Conservation (phyloP, 2,888 invertebrate species). For the Scrobipalpa atriplicella region DNA sequence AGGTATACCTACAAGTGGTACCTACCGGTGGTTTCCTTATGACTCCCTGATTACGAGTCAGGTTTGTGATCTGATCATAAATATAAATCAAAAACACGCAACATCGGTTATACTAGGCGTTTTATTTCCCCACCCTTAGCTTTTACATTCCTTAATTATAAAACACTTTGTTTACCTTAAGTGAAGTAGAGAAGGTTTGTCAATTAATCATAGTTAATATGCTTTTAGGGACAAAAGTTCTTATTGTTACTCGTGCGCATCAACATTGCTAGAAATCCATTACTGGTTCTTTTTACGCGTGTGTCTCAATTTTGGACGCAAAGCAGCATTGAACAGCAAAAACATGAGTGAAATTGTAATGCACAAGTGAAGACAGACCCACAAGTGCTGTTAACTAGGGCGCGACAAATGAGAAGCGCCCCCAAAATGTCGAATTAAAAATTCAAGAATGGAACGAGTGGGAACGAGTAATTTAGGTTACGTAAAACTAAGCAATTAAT, state of each 20-base stretch:
- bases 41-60: too few relatives aligned
- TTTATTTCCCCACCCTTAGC: neutral
- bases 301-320: too few relatives aligned
- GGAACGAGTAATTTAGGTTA: neutral
- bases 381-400: neutral
- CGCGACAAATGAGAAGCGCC: slow-evolving; percentile 5
- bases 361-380: too few relatives aligned
- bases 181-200: slow-evolving; percentile 8
- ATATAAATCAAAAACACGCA: too few relatives aligned
- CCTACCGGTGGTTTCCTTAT: too few relatives aligned
- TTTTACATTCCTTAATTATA: neutral
- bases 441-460: neutral
- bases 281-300: too few relatives aligned
- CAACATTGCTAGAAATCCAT: too few relatives aligned
- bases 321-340: too few relatives aligned
- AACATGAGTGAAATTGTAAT: too few relatives aligned
- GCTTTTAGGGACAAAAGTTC: slow-evolving; percentile 13
- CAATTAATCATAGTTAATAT: slow-evolving; percentile 14
- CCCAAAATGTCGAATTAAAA: neutral
- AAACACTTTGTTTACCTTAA: neutral
- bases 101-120: neutral
- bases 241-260: too few relatives aligned
- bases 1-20: too few relatives aligned
- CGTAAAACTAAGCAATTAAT: neutral
- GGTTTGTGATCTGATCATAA: too few relatives aligned